Evolutionary conservation across 2,113 vertebrate genomes (phyloP), one percentile per base, ranked within the genome.

Genomic region (Siniperca chuatsi): DNA sequence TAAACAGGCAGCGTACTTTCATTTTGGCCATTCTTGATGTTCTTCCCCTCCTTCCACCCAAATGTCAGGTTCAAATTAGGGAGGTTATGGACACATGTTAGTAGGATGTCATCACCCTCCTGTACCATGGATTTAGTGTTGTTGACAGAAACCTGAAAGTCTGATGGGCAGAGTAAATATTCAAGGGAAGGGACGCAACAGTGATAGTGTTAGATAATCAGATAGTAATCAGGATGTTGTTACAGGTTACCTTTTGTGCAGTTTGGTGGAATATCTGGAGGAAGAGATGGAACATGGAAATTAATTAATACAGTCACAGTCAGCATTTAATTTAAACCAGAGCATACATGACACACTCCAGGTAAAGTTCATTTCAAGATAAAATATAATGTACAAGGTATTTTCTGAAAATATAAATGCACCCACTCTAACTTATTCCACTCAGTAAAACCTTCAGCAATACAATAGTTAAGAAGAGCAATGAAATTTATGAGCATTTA

Each of bases 21-120:
- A 1, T 70, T 67, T 4, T 46, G 0, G 1, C 0, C 0, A 0
- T 1, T 0, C 0, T 1, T 0, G 13, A 29, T 0, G 35, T 12
- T 20, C 0, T 0, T 1, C 0, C 0, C 0, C 40, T 13, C 55
- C 6, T 0, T 0, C 94, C 94, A 96, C 1, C 0, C 2, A 78
- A 89, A 87, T 1, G 0, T 25, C 44, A 35, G 9, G 23, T 0
- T 29, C 8, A 42, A 0, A 5, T 2, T 0, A 15, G 44, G 44
- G 44, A 89, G 25, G 58, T 89, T n/a, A 74, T 88, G 77, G 8
- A 7, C 0, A 67, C 95, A 96, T 0, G 2, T 82, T 2, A 93
- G 50, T 5, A 0, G 84, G 58, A 94, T 0, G 0, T 5, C 0
- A 0, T 46, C 11, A 0, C 70, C 62, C 16, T 89, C 87, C 0